These are phyloP conservation scores for Siphamia tubifer DNA, from an alignment of 2,113 vertebrate species.

Conservation along the genomic window DNA sequence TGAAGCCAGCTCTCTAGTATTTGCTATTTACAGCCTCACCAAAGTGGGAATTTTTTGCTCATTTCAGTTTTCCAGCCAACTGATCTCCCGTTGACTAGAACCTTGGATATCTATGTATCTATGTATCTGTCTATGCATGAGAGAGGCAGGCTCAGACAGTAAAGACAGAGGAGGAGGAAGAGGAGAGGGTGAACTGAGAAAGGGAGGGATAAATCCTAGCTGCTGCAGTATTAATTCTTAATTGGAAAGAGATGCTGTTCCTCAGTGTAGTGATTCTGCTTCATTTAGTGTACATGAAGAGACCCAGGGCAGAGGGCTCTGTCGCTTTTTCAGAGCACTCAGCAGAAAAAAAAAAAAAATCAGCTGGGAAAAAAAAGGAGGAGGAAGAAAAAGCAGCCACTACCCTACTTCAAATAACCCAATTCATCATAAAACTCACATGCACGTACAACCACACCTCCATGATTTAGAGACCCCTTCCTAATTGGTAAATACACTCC, in stretches of 20 bases:
- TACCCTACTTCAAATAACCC: conserved; percentile 48
- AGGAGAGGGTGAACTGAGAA: conserved; percentile 22
- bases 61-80: too few relatives aligned
- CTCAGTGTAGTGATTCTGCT: conserved; percentile 51
- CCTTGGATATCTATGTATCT: not conserved
- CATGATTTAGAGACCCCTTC: conserved; percentile 30
- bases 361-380: conserved; percentile 6
- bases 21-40: too few relatives aligned
- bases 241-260: conserved; percentile 65
- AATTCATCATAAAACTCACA: conserved; percentile 64
- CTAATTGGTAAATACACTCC: conserved; percentile 60
- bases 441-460: conserved; percentile 13
- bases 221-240: conserved; percentile 74
- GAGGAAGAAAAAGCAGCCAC: conserved; percentile 10
- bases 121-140: conserved; percentile 5
- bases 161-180: conserved; percentile 32
- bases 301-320: conserved; percentile 45
- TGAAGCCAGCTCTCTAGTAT: too few relatives aligned
- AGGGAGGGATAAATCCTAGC: conserved; percentile 58
- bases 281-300: conserved; percentile 60
- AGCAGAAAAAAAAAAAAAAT: conserved; percentile 52
- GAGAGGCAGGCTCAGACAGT: conserved; percentile 41
- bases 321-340: conserved; percentile 58
- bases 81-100: too few relatives aligned
- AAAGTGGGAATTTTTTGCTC: too few relatives aligned